Percentiles rank a stretch among this genome's conserved stretches.
phyloP scores from a whole-genome alignment of 2,113 vertebrate genomes.

The Cranoglanis bouderius region DNA sequence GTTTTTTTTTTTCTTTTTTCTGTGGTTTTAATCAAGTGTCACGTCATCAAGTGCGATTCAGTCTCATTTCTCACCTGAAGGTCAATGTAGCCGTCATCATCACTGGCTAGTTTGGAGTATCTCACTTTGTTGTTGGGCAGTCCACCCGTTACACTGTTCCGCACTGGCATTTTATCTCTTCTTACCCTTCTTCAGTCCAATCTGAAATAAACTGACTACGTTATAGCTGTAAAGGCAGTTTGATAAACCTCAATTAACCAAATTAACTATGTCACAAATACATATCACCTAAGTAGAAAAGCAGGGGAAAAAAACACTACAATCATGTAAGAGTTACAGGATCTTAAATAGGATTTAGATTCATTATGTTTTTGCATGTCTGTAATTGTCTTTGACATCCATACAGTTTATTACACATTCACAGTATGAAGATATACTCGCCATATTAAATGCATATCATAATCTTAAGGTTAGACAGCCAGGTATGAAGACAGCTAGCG shows the following conservation, averaged over 20 bases:
- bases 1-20: background rate
- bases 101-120: slow-evolving; percentile 88
- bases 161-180: slow-evolving; percentile 80
- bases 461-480: background rate
- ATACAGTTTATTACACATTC: background rate
- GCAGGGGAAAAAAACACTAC: no score
- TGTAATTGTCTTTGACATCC: background rate
- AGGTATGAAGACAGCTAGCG: background rate
- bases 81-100: slow-evolving; percentile 95
- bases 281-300: background rate
- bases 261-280: background rate
- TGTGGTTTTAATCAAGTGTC: background rate
- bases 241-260: background rate
- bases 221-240: background rate
- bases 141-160: slow-evolving; percentile 77
- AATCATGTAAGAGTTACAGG: background rate
- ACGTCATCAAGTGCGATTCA: background rate
- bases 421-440: background rate
- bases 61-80: slow-evolving; percentile 81
- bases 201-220: background rate
- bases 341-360: background rate
- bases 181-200: background rate
- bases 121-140: slow-evolving; percentile 83
- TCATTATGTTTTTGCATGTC: background rate
- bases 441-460: background rate